Evolutionary conservation across 1,140 invertebrate genomes (phyloP), one percentile per base, ranked within the genome.

Genomic region (Drosophila sp.): DNA sequence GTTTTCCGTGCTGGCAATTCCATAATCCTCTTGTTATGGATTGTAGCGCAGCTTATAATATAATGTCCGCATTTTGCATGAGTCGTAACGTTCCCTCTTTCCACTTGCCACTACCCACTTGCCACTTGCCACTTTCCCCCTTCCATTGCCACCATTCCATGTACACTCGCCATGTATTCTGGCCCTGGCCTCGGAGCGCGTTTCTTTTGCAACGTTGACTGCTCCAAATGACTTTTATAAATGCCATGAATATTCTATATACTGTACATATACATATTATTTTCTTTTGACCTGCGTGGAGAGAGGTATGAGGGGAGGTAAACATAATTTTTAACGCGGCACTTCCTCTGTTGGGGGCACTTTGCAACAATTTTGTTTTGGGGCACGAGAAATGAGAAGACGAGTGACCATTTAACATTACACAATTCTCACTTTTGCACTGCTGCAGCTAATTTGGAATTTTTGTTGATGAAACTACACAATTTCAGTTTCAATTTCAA

Each of bases 291-390:
- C 1, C 29, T n/a, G 14, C 4, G 5, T n/a, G 16, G 14, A 13
- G 18, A 2, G 2, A 21, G 21, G 21, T 21, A 4, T 38, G 29
- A 14, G 14, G 57, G 7, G 63, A 8, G 36, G 13, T 32, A 76
- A 83, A 76, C 82, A 86, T 86, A 86, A 86, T 86, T 86, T 86
- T 86, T 82, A 86, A 86, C 82, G 82, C 82, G 78, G 78, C 82
- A 87, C 76, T 86, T 86, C 82, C 82, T 67, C 46, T 66, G 72
- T 50, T 46, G 40, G 7, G 36, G 45, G 77, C 69, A 58, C 62
- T 64, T 62, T 65, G 76, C 67, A 76, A 63, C 70, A 70, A 41
- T 65, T 43, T 34, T 54, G 32, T 34, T 50, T 27, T 3, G 25
- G 2, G 18, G 7, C 25, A 2, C 1, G 13, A 13, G 18, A 9